These are phyloP conservation scores for Drosophila chauvacae DNA, from an alignment of 1,140 invertebrate species.

Conservation along the genomic window DNA sequence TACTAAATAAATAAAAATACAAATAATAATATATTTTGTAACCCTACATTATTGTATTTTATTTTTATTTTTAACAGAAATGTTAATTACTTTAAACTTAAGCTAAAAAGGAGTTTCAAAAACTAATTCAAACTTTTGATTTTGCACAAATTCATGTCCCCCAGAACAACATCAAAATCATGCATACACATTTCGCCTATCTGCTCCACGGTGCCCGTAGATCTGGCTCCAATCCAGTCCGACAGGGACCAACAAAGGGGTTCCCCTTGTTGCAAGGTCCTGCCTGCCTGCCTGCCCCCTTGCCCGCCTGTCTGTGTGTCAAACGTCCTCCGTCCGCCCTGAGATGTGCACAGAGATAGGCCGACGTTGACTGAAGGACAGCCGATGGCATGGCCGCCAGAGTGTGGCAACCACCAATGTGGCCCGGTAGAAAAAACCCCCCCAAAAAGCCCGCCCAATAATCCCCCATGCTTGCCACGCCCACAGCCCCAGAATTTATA, in stretches of 20 bases:
- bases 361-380: conserved; percentile 35
- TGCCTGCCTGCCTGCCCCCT: neutral
- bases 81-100: neutral
- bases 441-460: neutral
- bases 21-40: too few species aligned
- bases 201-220: neutral
- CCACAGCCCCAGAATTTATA: conserved; percentile 31
- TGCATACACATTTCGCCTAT: neutral
- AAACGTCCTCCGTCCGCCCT: neutral
- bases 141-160: neutral
- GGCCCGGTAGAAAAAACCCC: conserved; percentile 10
- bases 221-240: neutral
- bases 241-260: conserved; percentile 2
- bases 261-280: neutral
- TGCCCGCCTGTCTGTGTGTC: neutral
- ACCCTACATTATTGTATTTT: too few species aligned
- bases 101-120: neutral
- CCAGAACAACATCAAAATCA: neutral
- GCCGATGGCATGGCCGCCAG: conserved; percentile 52
- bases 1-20: too few species aligned
- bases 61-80: too few species aligned
- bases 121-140: neutral
- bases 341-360: conserved; percentile 49
- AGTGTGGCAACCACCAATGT: conserved; percentile 68
- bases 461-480: conserved; percentile 6